Conservation (phyloP, 2,797 vertebrate species). For the Catostomus latipinnis region DNA sequence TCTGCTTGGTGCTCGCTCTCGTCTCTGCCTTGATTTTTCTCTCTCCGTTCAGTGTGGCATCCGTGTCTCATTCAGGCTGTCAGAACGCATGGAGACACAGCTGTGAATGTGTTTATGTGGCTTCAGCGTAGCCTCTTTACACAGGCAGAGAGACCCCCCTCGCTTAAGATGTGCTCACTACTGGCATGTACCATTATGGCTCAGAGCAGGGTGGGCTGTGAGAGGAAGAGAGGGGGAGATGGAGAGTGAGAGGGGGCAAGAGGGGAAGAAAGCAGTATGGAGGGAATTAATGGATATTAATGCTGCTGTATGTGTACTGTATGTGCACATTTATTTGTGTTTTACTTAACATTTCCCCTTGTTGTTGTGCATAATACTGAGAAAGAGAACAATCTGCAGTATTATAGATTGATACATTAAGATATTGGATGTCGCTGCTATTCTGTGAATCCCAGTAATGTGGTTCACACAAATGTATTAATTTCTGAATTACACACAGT, state of each 20-base stretch:
- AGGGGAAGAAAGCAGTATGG: slow-evolving; percentile 3
- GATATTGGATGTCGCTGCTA: neutral
- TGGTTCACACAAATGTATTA: neutral
- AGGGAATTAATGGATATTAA: slow-evolving; percentile 34
- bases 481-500: neutral
- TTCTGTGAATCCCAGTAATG: neutral
- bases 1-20: slow-evolving; percentile 60
- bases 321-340: slow-evolving; percentile 3
- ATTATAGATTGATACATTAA: neutral
- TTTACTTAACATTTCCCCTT: slow-evolving; percentile 5
- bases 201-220: slow-evolving; percentile 82
- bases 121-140: slow-evolving; percentile 81
- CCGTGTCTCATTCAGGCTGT: slow-evolving; percentile 53
- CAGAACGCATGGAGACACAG: slow-evolving; percentile 73
- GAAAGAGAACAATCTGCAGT: neutral
- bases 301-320: slow-evolving; percentile 3
- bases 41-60: slow-evolving; percentile 46
- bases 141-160: slow-evolving; percentile 71
- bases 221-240: slow-evolving; percentile 55
- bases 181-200: slow-evolving; percentile 89
- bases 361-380: slow-evolving; percentile 1
- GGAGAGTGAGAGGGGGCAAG: slow-evolving; percentile 47
- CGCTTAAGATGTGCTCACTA: slow-evolving; percentile 75
- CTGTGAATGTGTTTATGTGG: slow-evolving; percentile 85
- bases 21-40: slow-evolving; percentile 57